Evolutionary conservation across 2,113 vertebrate species (phyloP), one percentile per base, ranked within the genome.

Genomic region (Platysteira castanea): DNA sequence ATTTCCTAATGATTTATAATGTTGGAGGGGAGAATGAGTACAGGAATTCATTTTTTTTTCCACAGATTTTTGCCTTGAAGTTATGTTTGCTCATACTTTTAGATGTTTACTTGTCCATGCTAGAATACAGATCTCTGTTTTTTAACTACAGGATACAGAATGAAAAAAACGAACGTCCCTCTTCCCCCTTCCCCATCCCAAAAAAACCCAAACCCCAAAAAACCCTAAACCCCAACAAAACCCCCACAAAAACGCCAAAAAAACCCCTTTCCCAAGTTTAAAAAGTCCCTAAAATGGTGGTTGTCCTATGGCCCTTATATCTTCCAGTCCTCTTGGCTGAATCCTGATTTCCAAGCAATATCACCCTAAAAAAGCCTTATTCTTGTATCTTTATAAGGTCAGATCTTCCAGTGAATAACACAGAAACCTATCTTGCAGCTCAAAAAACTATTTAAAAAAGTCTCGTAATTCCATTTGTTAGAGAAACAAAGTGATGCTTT

Each of bases 171-270:
- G 47, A 39, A 49, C 1, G 11, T 31, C 11, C 9, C 6, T 26
- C 18, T 47, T 33, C 9, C 11, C 3, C 4, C 4, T 22, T 5
- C 13, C 6, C 17, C 11, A 9, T 5, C 7, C 3, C 4, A 3
- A 8, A 15, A 81, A 74, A 22, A 61, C 12, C 1, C 27, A 13
- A 27, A 35, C 13, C 2, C 2, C 42, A 30, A 52, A 19, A 33
- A 23, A 31, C 3, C 16, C 9, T 14, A 33, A 54, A 11, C 4
- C 7, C 10, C 16, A 18, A 30, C 33, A 64, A 70, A 50, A 15
- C 7, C 23, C n/a, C 13, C 26, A 28, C 4, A 46, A 65, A 73
- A 74, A 23, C 15, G 19, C 7, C 7, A 35, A 31, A 4, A 42
- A 31, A 80, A 57, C 24, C 0, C 6, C 11, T 37, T 6, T 4